Evolutionary conservation across 1,140 invertebrate genomes (phyloP).

Genomic region (Drosophila lacteicornis): DNA sequence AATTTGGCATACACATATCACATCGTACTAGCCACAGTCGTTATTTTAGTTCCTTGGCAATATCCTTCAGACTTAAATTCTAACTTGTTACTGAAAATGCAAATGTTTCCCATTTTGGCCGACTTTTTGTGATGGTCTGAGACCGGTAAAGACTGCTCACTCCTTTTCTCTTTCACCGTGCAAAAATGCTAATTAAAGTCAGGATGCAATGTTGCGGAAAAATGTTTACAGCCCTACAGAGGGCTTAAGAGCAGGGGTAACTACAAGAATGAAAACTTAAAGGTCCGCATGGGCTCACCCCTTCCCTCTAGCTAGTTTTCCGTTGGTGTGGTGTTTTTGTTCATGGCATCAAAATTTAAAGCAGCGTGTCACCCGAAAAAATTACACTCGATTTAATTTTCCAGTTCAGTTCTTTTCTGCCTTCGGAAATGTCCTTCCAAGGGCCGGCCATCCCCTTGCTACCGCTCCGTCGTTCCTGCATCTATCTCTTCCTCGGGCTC

Average conservation of each 20-base stretch:
- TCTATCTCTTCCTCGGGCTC: constrained; percentile 24
- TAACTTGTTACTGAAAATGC: constrained; percentile 38
- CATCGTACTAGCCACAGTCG: background rate
- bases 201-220: constrained; percentile 76
- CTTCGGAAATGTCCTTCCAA: constrained; percentile 30
- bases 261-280: constrained; percentile 56
- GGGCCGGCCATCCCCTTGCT: constrained; percentile 1
- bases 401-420: constrained; percentile 70
- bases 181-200: constrained; percentile 82
- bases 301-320: constrained; percentile 5
- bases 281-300: constrained; percentile 43
- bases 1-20: background rate
- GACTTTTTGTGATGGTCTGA: constrained; percentile 2
- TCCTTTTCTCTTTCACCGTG: constrained; percentile 14
- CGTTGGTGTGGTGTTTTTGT: constrained; percentile 48
- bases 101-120: constrained; percentile 34
- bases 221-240: constrained; percentile 65
- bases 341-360: constrained; percentile 65
- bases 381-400: constrained; percentile 84
- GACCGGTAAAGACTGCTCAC: constrained; percentile 1
- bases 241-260: background rate
- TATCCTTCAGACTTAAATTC: constrained; percentile 7
- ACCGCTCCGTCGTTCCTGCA: background rate
- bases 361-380: constrained; percentile 69
- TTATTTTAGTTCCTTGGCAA: background rate